Evolutionary conservation across 2,113 vertebrate genomes (phyloP).

Genomic region (Tapirus terrestris): DNA sequence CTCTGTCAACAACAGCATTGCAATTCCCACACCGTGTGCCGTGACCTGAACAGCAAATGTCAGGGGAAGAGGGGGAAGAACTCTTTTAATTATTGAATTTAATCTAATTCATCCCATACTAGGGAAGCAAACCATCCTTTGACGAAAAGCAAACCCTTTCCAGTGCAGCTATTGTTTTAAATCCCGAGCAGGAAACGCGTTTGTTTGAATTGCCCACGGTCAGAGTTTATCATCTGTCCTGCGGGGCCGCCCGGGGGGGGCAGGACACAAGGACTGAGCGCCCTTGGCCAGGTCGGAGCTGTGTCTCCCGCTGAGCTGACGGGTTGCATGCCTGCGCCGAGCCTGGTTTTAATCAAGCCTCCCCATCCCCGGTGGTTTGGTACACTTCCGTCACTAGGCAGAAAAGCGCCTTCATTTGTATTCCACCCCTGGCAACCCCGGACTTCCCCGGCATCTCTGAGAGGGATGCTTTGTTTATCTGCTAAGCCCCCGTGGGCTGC

Average conservation of each 20-base stretch:
- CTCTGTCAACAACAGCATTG: constrained; percentile 57
- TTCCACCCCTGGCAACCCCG: not conserved
- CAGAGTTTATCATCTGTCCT: not conserved
- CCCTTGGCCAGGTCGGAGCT: not conserved
- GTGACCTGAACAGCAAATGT: constrained; percentile 66
- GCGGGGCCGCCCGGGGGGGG: not conserved
- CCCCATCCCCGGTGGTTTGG: not conserved
- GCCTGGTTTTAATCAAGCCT: not conserved
- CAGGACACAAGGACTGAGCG: not conserved
- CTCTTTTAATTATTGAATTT: constrained; percentile 61
- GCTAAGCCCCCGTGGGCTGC: not conserved
- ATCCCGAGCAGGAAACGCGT: not conserved
- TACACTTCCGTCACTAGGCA: constrained; percentile 10
- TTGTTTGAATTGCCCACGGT: not conserved
- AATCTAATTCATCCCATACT: constrained; percentile 66
- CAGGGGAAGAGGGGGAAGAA: not conserved
- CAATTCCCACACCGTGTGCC: constrained; percentile 42
- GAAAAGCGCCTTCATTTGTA: constrained; percentile 70
- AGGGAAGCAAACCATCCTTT: constrained; percentile 38
- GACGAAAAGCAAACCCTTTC: constrained; percentile 59
- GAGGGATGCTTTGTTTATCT: constrained; percentile 68
- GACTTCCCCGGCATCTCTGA: constrained; percentile 26
- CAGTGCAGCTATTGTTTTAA: constrained; percentile 68
- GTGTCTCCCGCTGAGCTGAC: not conserved
- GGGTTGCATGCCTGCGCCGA: not conserved